A percentile compares a stretch with the other conserved stretches of the same genome.
These are phyloP conservation scores for Aphidoletes aphidimyza DNA, from an alignment of 2,888 invertebrate species.

Conservation along the genomic window DNA sequence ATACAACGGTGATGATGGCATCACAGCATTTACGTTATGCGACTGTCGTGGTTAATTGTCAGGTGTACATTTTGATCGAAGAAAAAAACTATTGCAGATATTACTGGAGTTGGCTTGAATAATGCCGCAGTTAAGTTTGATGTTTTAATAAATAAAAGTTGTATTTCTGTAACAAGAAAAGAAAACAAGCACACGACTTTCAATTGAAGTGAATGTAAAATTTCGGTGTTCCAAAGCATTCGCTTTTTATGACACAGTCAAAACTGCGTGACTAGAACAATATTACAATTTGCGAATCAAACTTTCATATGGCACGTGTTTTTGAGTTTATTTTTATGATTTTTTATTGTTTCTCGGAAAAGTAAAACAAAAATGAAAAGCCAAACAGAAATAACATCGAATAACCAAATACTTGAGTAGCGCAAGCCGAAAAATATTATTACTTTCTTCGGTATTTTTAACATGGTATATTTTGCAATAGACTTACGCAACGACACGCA, in stretches of 20 bases:
- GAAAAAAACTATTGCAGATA: background rate
- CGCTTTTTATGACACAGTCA: background rate
- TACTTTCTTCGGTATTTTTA: too few relatives aligned
- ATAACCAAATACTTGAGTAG: too few relatives aligned
- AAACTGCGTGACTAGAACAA: slow-evolving; percentile 3
- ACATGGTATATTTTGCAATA: too few relatives aligned
- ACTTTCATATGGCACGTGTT: too few relatives aligned
- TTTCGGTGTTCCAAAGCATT: background rate
- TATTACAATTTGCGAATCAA: background rate
- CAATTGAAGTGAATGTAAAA: background rate
- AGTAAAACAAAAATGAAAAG: too few relatives aligned
- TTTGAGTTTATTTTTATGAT: too few relatives aligned
- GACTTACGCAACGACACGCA: too few relatives aligned
- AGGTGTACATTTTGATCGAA: background rate
- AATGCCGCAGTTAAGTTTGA: background rate
- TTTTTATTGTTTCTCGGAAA: too few relatives aligned
- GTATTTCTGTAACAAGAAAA: background rate
- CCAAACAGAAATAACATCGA: too few relatives aligned
- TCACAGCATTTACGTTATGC: too few relatives aligned
- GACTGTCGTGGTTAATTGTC: background rate
- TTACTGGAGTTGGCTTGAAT: background rate
- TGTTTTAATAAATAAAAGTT: background rate
- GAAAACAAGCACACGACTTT: background rate
- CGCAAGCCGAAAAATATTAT: too few relatives aligned
- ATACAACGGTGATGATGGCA: slow-evolving; percentile 27